Percentiles rank a stretch among this genome's conserved stretches.
Conservation (phyloP, 1,140 invertebrate genomes). For the Diabrotica undecimpunctata region DNA sequence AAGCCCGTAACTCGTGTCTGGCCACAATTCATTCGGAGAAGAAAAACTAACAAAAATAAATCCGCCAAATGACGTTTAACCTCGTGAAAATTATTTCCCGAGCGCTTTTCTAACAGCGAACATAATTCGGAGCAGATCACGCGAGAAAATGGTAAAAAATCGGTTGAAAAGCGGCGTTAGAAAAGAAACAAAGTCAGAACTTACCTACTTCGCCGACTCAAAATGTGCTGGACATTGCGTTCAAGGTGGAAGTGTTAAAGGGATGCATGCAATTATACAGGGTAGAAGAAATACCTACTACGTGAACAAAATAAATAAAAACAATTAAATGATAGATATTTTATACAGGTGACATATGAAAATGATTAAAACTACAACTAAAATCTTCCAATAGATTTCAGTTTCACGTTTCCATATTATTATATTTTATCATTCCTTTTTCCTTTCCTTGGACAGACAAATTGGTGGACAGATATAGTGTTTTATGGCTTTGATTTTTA, state of each 20-base stretch:
- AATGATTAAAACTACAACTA: too few species aligned
- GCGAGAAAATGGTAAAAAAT: not conserved
- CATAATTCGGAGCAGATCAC: not conserved
- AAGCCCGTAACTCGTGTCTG: too few species aligned
- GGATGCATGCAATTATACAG: not conserved
- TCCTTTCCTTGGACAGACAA: too few species aligned
- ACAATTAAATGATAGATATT: too few species aligned
- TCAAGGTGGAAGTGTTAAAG: not conserved
- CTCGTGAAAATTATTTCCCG: not conserved
- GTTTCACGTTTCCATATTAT: too few species aligned
- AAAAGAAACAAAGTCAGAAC: not conserved
- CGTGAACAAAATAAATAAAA: too few species aligned
- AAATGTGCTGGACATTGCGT: not conserved
- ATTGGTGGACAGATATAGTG: too few species aligned
- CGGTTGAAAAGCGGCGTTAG: not conserved
- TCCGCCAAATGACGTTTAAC: not conserved
- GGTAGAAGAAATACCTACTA: not conserved
- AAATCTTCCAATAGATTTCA: too few species aligned
- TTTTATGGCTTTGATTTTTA: too few species aligned
- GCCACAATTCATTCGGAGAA: too few species aligned
- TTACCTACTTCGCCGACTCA: not conserved
- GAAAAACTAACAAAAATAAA: not conserved
- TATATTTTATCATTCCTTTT: too few species aligned
- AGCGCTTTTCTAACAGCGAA: not conserved
- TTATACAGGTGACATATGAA: too few species aligned